Base-by-base conservation (phyloP, 2,888 invertebrate species). In the Caenorhabditis sulstoni region DNA sequence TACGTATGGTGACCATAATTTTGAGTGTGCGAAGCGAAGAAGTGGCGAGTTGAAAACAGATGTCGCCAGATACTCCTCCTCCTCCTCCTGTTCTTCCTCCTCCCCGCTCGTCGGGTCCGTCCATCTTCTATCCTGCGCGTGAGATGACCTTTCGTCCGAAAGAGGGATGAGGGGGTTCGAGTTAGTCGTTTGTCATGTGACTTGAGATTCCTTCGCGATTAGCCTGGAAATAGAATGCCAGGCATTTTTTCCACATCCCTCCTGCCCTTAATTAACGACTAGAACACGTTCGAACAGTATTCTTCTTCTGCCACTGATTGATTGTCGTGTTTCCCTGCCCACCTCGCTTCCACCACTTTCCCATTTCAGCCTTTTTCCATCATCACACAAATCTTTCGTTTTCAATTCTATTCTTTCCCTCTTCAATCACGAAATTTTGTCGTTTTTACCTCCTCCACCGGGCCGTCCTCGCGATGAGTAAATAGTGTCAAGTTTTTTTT, bases 401-500 rank as follows among this genome's bases (percentile, higher is more conserved):
- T 22, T 53, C 53, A 22, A 9, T 61, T 61, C 47, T 44, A 44
- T 44, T 44, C 18, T 58, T 59, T 39, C 8, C 22, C 7, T n/a
- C 16, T 22, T 41, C 55, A 70, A 71, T 71, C 71, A 62, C 62
- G 55, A 62, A 55, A 49, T 53, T 57, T n/a, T n/a, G n/a, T n/a
- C 37, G 35, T 47, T 64, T 59, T 57, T 55, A 16, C 55, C 39
- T 35, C 39, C 45, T 47, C 55, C 53, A 20, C 47, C 68, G 50
- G 9, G 55, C 1, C 18, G n/a, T n/a, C 22, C 9, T 37, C 18
- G 39, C 41, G 39, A 57, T 71, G 71, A 41, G 62, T 57, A 71
- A 71, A 71, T 71, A 71, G 71, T 71, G 71, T 71, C 71, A 71
- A 71, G 71, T 71, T 71, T 71, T 67, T 71, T 62, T 23, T 35